Base-by-base conservation (phyloP, 1,140 invertebrate species). In the Zaprionus nigranus region DNA sequence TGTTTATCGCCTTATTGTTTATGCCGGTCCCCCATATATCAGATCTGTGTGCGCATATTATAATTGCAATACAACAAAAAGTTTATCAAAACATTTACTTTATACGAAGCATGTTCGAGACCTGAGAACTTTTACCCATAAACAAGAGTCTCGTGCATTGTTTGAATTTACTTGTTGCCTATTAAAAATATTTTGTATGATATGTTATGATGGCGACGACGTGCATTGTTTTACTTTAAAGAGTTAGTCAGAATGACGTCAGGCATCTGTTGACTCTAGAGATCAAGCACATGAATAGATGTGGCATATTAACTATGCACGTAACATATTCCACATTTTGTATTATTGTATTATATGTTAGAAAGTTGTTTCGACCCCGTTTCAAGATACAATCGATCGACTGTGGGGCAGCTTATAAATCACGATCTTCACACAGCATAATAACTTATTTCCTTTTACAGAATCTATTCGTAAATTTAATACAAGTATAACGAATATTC, bases 301-400 rank as follows among this genome's bases (percentile, higher is more conserved):
- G 15, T 13, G 34, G 34, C 28, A 46, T 38, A 30, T 46, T 30
- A n/a, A 6, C 17, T 28, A 30, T 61, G 15, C 22, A 61, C 22
- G 7, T 17, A 17, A 46, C n/a, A 46, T 20, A 17, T n/a, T 43
- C 2, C 7, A 46, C 7, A 46, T 17, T 17, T 46, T 43, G 30
- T 34, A 17, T n/a, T 43, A 43, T 6, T 7, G 1, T 28, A 46
- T 22, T 60, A 13, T 15, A 20, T 24, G 22, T 15, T 57, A 63
- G 60, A 63, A 71, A 71, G 68, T 71, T 64, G 68, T 64, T 64
- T 68, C 6, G 40, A 54, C 17, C 22, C n/a, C 65, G 20, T 24
- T 24, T 22, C 20, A 51, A 24, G 9, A 24, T 51, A 13, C 11
- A 22, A 24, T 51, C 46, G 20, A 46, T 17, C 2, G n/a, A 46